Evolutionary conservation across 2,888 invertebrate species (phyloP).

Genomic region (Cynaeus angustus): DNA sequence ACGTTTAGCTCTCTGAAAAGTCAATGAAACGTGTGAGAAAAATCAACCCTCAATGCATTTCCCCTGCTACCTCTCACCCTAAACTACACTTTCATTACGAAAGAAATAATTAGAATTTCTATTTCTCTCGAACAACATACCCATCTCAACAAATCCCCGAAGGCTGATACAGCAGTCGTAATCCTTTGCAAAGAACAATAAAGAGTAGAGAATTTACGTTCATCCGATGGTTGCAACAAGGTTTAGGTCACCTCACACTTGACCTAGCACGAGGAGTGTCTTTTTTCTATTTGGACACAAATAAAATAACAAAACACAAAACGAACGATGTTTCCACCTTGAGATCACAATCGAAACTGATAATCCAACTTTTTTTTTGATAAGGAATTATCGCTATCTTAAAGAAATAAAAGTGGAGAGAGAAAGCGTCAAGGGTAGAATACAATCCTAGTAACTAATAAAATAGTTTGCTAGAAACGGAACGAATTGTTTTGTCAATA

Average conservation of each 20-base stretch:
- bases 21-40: too few relatives aligned
- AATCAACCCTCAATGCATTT: too few relatives aligned
- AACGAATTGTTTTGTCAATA: constrained; percentile 9
- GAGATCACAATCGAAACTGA: constrained; percentile 16
- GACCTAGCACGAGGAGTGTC: constrained; percentile 40
- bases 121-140: constrained; percentile 10
- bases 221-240: constrained; percentile 31
- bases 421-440: not conserved
- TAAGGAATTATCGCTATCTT: constrained; percentile 10
- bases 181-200: constrained; percentile 31
- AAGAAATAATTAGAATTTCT: constrained; percentile 17
- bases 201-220: constrained; percentile 36
- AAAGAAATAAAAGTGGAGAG: not conserved
- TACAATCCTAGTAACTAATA: constrained; percentile 2
- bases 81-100: not conserved
- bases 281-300: not conserved
- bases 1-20: not conserved
- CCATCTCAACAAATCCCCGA: constrained; percentile 16
- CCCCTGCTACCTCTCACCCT: too few relatives aligned
- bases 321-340: not conserved
- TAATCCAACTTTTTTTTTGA: not conserved
- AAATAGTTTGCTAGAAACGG: not conserved
- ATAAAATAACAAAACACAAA: constrained; percentile 8
- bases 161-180: constrained; percentile 8
- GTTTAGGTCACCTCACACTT: constrained; percentile 43